phyloP scores from a whole-genome alignment of 2,797 vertebrate genomes.

The Cirrhinus mrigala region DNA sequence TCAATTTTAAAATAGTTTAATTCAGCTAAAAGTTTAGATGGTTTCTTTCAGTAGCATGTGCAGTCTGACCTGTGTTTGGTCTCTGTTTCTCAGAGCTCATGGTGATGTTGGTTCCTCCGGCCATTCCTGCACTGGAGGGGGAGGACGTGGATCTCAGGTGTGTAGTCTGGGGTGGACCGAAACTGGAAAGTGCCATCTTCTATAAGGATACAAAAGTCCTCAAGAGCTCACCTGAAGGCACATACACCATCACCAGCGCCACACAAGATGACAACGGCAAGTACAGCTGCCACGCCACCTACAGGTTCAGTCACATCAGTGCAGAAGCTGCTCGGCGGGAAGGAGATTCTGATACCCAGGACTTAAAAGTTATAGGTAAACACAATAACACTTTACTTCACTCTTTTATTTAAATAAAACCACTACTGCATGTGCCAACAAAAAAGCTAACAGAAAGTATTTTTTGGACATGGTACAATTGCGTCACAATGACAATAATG shows the following conservation, averaged over 20 bases:
- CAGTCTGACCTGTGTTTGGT: neutral
- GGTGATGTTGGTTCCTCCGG: slow-evolving; percentile 59
- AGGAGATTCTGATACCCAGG: slow-evolving; percentile 52
- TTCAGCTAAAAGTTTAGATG: neutral
- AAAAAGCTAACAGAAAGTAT: neutral
- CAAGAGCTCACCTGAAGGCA: accelerated
- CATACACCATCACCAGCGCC: accelerated
- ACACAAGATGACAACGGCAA: accelerated
- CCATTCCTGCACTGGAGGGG: slow-evolving; percentile 47
- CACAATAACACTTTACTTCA: neutral
- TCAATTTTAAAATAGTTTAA: neutral
- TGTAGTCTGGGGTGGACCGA: slow-evolving; percentile 37
- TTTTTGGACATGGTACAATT: neutral
- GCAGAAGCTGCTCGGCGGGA: accelerated
- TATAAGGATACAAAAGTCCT: accelerated
- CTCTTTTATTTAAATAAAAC: neutral
- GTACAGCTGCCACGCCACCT: slow-evolving; percentile 61
- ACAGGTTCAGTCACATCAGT: neutral
- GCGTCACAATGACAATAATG: neutral
- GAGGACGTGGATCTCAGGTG: slow-evolving; percentile 61
- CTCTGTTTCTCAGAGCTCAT: slow-evolving; percentile 48
- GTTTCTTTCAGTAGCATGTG: neutral
- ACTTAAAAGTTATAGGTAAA: slow-evolving; percentile 60
- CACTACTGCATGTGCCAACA: neutral
- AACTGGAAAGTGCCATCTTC: neutral